Percentiles rank a stretch among this genome's conserved stretches.
phyloP scores from a whole-genome alignment of 2,113 vertebrate genomes.

The Cyprinodon tularosa region DNA sequence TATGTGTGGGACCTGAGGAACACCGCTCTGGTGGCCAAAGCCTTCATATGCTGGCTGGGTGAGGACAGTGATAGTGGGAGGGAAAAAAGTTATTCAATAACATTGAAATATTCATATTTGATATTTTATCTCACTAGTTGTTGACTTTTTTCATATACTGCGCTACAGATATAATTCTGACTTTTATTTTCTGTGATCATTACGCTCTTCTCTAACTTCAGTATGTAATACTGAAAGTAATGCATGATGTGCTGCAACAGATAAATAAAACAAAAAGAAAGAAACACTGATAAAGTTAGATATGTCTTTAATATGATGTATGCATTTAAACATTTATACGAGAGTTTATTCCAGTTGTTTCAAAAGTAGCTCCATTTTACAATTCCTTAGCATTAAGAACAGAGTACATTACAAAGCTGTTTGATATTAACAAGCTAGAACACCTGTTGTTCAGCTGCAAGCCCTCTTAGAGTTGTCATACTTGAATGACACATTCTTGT shows the following conservation, averaged over 20 bases:
- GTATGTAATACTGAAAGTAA: neutral
- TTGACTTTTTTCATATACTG: neutral
- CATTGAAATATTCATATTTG: neutral
- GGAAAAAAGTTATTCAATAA: neutral
- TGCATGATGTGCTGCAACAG: too few relatives aligned
- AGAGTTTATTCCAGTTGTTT: too few relatives aligned
- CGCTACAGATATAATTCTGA: neutral
- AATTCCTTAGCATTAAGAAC: too few relatives aligned
- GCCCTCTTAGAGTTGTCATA: neutral
- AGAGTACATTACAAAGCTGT: neutral
- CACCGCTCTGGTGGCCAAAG: slow-evolving; percentile 81
- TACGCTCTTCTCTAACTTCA: neutral
- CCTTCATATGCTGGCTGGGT: slow-evolving; percentile 87
- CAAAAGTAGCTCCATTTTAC: too few relatives aligned
- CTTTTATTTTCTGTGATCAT: neutral
- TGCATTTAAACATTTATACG: too few relatives aligned
- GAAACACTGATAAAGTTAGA: neutral
- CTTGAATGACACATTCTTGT: neutral
- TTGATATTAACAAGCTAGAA: neutral
- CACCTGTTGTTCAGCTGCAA: neutral
- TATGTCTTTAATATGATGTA: too few relatives aligned
- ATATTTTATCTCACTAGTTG: neutral
- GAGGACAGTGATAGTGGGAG: slow-evolving; percentile 25
- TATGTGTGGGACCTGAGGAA: slow-evolving; percentile 90
- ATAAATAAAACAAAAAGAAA: neutral